These are phyloP conservation scores for Luperina testacea DNA, from an alignment of 2,888 invertebrate genomes.

Conservation along the genomic window DNA sequence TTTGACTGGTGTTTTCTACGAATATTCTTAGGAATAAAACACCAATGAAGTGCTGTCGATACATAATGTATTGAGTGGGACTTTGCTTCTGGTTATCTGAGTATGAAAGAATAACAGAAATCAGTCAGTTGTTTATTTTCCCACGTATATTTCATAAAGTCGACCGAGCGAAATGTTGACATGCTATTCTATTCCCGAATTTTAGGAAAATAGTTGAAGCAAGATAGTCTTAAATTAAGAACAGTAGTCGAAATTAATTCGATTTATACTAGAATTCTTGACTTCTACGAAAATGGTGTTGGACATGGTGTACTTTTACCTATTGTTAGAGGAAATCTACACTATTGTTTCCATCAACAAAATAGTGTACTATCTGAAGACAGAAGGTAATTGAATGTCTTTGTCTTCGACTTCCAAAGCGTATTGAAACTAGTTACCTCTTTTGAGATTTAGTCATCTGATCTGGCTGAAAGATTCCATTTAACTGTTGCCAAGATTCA, in stretches of 20 bases:
- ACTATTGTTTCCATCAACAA: constrained; percentile 47
- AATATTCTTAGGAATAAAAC: not conserved
- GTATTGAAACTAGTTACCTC: constrained; percentile 53
- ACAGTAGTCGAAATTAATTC: constrained; percentile 1
- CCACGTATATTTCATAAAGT: constrained; percentile 56
- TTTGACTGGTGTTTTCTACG: constrained; percentile 12
- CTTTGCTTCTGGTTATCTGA: constrained; percentile 33
- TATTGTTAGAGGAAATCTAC: constrained; percentile 14
- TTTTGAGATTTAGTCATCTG: constrained; percentile 57
- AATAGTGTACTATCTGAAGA: constrained; percentile 49
- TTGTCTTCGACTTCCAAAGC: constrained; percentile 51
- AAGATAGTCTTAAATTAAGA: constrained; percentile 13
- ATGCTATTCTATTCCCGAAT: constrained; percentile 11
- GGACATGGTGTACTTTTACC: constrained; percentile 3
- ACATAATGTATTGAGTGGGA: constrained; percentile 33
- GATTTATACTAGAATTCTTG: not conserved
- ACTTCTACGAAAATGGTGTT: constrained; percentile 9
- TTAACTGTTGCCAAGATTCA: constrained; percentile 33
- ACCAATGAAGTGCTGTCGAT: not conserved
- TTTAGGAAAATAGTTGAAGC: constrained; percentile 9
- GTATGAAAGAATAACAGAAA: constrained; percentile 52
- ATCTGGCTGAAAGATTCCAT: constrained; percentile 50
- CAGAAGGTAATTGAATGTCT: constrained; percentile 56
- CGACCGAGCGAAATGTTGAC: constrained; percentile 44
- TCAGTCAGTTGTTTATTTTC: constrained; percentile 58